Evolutionary conservation across 2,888 invertebrate species (phyloP), one percentile per base, ranked within the genome.

Genomic region (Meandrusa payeni): DNA sequence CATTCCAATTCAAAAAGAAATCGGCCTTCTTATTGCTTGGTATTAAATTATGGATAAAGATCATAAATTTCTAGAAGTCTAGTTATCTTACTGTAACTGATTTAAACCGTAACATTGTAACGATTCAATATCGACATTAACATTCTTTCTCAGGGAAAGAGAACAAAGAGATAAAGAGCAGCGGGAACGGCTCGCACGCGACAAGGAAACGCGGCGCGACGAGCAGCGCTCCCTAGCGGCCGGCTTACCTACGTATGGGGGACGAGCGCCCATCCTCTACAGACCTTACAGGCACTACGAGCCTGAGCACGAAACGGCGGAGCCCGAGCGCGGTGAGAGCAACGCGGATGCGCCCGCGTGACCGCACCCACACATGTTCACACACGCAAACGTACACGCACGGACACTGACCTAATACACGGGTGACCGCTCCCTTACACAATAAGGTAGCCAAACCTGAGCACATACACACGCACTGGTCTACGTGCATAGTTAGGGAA

Each of bases 161-260:
- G 82, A 66, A 50, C 89, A 69, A 59, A 79, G 76, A 50, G 89
- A 72, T 51, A 75, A 76, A 40, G 78, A 78, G 49, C 57, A 79
- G 9, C 76, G 89, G 17, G 87, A 89, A 54, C 70, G 89, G 28
- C 59, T 76, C 2, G 82, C 79, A 51, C 71, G 78, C 34, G 78
- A 79, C 49, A 61, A 80, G 22, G 81, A 89, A 37, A 81, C 89
- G 51, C 71, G 89, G 1, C 76, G 77, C 22, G 59, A 74, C 4
- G 77, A 75, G 51, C 80, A 77, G 47, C 67, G 74, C 51, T 63
- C 69, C n/a, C n/a, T n/a, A 17, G 70, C 71, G 38, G 72, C 72
- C 37, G 57, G 69, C 42, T 65, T 70, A 22, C 54, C 64, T 15
- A 39, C 48, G 40, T 50, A 50, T 47, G 43, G 40, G 17, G 24